Evolutionary conservation across 1,140 invertebrate genomes (phyloP).

Genomic region (Pseudobourletiella spinata): DNA sequence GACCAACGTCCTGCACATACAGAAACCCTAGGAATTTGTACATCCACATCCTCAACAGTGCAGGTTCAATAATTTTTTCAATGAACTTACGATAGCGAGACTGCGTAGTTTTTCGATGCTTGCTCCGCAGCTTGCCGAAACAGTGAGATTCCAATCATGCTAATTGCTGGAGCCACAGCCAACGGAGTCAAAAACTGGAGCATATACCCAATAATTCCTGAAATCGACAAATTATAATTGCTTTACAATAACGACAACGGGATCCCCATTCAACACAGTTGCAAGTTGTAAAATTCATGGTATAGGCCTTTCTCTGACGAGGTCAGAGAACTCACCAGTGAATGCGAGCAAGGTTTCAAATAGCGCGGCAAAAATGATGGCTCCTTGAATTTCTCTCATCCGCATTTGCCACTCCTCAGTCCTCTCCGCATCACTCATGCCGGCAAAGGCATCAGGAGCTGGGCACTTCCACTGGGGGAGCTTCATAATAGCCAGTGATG

Average conservation of each 20-base stretch:
- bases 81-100: slow-evolving; percentile 57
- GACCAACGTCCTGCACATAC: slow-evolving; percentile 58
- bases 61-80: neutral
- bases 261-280: no score
- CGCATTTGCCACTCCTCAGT: slow-evolving; percentile 44
- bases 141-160: slow-evolving; percentile 65
- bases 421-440: slow-evolving; percentile 32
- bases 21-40: slow-evolving; percentile 22
- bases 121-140: slow-evolving; percentile 66
- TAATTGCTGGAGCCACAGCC: slow-evolving; percentile 70
- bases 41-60: neutral
- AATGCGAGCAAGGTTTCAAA: slow-evolving; percentile 45
- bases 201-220: slow-evolving; percentile 61
- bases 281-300: no score
- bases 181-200: slow-evolving; percentile 66
- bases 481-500: slow-evolving; percentile 47
- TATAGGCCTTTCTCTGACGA: no score
- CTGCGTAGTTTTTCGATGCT: slow-evolving; percentile 69
- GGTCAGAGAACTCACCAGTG: no score
- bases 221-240: slow-evolving; percentile 1
- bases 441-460: slow-evolving; percentile 15
- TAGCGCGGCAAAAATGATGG: slow-evolving; percentile 45
- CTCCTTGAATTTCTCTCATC: slow-evolving; percentile 47
- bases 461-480: slow-evolving; percentile 44
- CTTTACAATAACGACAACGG: no score